phyloP scores from a whole-genome alignment of 2,113 vertebrate species.

The Mesoclemmys tuberculata region DNA sequence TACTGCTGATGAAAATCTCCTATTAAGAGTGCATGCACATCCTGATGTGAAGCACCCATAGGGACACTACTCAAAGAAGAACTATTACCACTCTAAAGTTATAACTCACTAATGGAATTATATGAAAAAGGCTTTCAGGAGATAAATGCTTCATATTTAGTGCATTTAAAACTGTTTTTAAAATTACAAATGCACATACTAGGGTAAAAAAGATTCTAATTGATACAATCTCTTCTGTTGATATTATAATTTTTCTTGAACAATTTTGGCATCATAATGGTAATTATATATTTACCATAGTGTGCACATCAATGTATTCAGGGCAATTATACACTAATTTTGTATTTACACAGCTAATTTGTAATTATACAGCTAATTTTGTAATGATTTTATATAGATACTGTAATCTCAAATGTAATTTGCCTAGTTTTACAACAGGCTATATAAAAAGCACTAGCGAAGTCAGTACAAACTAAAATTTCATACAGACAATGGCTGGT shows the following conservation, averaged over 20 bases:
- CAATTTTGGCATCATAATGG: neutral
- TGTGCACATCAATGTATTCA: neutral
- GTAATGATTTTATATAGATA: neutral
- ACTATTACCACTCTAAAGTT: neutral
- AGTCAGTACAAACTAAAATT: too few relatives aligned
- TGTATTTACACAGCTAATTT: too few relatives aligned
- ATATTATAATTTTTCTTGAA: neutral
- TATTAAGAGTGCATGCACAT: too few relatives aligned
- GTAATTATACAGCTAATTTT: too few relatives aligned
- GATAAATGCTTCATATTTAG: neutral
- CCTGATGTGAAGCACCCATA: too few relatives aligned
- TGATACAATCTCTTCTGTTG: neutral
- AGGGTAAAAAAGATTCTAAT: neutral
- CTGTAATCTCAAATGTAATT: neutral
- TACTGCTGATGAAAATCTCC: too few relatives aligned
- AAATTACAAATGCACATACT: neutral
- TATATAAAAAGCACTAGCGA: too few relatives aligned
- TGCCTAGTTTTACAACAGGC: too few relatives aligned
- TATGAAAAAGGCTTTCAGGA: neutral
- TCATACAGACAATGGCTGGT: too few relatives aligned
- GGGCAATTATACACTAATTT: neutral
- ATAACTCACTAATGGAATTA: neutral
- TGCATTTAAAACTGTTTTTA: neutral
- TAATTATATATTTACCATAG: neutral
- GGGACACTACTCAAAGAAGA: neutral